Evolutionary conservation across 2,888 invertebrate genomes (phyloP).

Genomic region (Microctonus hyperodae): DNA sequence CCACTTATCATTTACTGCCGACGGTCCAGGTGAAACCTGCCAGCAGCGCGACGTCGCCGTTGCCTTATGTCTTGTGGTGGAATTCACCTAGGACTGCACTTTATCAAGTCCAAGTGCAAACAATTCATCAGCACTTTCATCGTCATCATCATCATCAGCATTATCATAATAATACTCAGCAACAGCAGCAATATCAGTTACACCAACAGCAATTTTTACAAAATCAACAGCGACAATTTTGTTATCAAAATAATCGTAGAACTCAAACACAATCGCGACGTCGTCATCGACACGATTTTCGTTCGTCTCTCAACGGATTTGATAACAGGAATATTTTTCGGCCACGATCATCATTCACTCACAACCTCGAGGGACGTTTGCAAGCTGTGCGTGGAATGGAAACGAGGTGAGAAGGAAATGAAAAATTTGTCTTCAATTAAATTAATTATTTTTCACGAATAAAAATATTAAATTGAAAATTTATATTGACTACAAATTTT

Average conservation of each 20-base stretch:
- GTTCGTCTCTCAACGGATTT: conserved; percentile 26
- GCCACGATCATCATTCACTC: conserved; percentile 25
- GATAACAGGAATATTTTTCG: conserved; percentile 28
- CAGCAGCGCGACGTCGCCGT: conserved; percentile 24
- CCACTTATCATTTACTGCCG: conserved; percentile 46
- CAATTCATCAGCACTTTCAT: conserved; percentile 37
- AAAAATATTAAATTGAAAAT: neutral
- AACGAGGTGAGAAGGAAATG: conserved; percentile 49
- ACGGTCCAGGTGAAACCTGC: conserved; percentile 48
- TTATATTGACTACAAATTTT: neutral
- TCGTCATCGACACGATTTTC: conserved; percentile 42
- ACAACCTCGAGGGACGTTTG: conserved; percentile 32
- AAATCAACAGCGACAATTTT: conserved; percentile 24
- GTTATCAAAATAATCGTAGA: conserved; percentile 42
- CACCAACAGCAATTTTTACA: conserved; percentile 11
- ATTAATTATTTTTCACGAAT: neutral
- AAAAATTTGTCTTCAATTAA: neutral
- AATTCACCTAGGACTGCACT: conserved; percentile 41
- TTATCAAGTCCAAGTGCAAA: conserved; percentile 42
- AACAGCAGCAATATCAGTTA: conserved; percentile 30
- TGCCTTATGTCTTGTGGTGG: conserved; percentile 59
- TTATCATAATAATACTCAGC: conserved; percentile 29
- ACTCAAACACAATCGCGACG: conserved; percentile 36
- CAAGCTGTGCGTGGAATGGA: conserved; percentile 52
- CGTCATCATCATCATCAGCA: conserved; percentile 37